phyloP scores from a whole-genome alignment of 2,888 invertebrate species.

The Hyposoter didymator region DNA sequence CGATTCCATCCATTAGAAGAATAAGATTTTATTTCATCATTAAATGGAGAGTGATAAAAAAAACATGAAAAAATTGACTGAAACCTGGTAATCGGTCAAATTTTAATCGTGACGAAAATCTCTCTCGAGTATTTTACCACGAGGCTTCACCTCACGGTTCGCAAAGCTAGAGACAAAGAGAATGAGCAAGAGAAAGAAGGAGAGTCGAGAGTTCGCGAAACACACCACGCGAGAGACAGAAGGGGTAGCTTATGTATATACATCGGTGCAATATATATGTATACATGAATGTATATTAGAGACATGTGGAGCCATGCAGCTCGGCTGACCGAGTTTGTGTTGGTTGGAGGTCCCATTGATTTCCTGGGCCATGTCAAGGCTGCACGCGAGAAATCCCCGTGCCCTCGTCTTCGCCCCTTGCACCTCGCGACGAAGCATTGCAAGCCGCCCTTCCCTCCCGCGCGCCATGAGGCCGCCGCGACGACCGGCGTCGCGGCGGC shows the following conservation, averaged over 20 bases:
- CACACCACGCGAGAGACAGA: conserved; percentile 42
- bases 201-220: conserved; percentile 57
- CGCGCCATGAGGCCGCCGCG: conserved; percentile 29
- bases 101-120: conserved; percentile 41
- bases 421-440: conserved; percentile 47
- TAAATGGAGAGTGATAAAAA: not conserved
- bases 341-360: conserved; percentile 84
- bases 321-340: conserved; percentile 81
- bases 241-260: conserved; percentile 34
- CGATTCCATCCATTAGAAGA: not conserved
- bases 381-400: conserved; percentile 82
- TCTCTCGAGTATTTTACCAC: conserved; percentile 34
- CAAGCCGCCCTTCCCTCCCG: conserved; percentile 32
- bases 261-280: conserved; percentile 17
- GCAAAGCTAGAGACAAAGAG: conserved; percentile 24
- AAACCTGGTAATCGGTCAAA: conserved; percentile 9
- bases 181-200: conserved; percentile 21
- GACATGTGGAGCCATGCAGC: conserved; percentile 68
- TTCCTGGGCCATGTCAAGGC: conserved; percentile 84
- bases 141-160: conserved; percentile 12
- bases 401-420: conserved; percentile 73
- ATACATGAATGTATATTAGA: conserved; percentile 24
- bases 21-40: not conserved
- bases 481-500: conserved; percentile 63
- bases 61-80: not conserved